These are phyloP conservation scores for Sycon ciliatum DNA, from an alignment of 37 sponge, comb jelly and placozoan species.

Conservation along the genomic window DNA sequence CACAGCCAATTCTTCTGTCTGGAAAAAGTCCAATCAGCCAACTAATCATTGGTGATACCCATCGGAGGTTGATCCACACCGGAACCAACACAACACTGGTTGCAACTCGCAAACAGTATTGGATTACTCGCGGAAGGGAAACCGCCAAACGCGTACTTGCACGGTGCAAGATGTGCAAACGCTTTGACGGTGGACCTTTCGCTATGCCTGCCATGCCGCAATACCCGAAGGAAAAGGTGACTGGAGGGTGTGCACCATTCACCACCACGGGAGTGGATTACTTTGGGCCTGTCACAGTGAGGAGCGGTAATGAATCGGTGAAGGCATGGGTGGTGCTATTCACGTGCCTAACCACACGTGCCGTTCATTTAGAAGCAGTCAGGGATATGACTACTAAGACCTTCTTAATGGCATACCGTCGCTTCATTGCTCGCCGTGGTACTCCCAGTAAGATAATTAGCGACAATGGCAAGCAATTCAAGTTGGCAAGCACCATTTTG, in stretches of 20 bases:
- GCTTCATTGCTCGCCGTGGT: constrained; percentile 40
- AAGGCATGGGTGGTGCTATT: constrained; percentile 36
- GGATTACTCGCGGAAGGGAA: constrained; percentile 24
- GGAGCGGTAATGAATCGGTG: too few species aligned
- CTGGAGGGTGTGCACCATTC: constrained; percentile 11
- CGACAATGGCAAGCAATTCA: background rate
- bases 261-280: constrained; percentile 22
- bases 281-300: constrained; percentile 17
- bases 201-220: too few species aligned
- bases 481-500: background rate
- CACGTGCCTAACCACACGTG: constrained; percentile 30
- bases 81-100: constrained; percentile 27
- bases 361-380: constrained; percentile 33
- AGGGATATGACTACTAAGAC: constrained; percentile 21
- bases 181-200: too few species aligned
- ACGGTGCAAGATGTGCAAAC: constrained; percentile 1
- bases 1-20: constrained; percentile 22
- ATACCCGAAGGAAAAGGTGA: too few species aligned
- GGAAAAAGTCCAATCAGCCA: constrained; percentile 14
- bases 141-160: constrained; percentile 16
- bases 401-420: constrained; percentile 26
- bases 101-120: constrained; percentile 13
- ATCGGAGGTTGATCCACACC: constrained; percentile 29
- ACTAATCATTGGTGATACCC: constrained; percentile 18
- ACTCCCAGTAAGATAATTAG: constrained; percentile 27